These are phyloP conservation scores for Chromis chromis DNA, from an alignment of 2,797 vertebrate species.

Conservation along the genomic window DNA sequence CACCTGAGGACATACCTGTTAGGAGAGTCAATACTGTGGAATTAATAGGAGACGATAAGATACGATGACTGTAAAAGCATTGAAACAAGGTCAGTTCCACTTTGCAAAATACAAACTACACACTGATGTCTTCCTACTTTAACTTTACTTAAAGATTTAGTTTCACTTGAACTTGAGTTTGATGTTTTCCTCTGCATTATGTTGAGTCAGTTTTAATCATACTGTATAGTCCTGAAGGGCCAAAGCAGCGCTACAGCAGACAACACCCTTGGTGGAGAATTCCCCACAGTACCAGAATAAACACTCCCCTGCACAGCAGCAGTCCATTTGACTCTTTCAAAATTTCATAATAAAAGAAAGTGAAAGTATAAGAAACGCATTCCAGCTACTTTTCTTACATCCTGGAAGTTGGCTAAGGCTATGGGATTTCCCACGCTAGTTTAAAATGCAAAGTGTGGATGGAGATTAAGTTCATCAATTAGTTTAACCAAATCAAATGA, in stretches of 20 bases:
- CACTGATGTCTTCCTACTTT: neutral
- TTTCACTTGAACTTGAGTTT: neutral
- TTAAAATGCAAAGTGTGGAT: neutral
- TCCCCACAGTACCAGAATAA: neutral
- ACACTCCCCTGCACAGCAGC: neutral
- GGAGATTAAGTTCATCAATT: neutral
- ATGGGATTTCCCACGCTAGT: neutral
- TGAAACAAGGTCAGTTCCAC: neutral
- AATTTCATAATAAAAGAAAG: neutral
- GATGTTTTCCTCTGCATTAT: neutral
- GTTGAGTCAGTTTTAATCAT: neutral
- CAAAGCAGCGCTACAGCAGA: neutral
- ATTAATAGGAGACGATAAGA: neutral
- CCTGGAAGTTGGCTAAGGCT: neutral
- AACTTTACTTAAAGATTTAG: neutral
- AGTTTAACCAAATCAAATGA: neutral
- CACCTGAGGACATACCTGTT: constrained; percentile 84
- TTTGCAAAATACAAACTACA: neutral
- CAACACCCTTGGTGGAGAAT: neutral
- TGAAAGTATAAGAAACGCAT: neutral
- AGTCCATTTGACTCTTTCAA: neutral
- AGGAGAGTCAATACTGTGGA: neutral
- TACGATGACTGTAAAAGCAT: neutral
- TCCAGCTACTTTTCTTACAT: neutral
- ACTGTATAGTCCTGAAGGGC: no score